These are phyloP conservation scores for Subacronicta megacephala DNA, from an alignment of 2,888 invertebrate species.

Conservation along the genomic window DNA sequence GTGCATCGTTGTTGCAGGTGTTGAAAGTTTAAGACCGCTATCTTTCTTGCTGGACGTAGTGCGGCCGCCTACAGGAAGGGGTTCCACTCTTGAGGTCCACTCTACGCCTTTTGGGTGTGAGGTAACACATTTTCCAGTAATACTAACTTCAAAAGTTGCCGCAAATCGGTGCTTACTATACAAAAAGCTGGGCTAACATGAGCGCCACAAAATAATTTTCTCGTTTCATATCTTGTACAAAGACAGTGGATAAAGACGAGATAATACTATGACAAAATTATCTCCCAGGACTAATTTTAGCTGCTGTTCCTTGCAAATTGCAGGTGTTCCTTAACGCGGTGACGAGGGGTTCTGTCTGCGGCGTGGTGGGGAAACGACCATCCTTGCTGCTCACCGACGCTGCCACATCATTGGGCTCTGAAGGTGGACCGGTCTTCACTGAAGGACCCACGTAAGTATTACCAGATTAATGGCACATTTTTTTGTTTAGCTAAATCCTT, in stretches of 20 bases:
- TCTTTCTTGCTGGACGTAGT: slow-evolving; percentile 81
- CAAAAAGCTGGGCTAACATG: too few relatives aligned
- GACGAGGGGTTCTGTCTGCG: slow-evolving; percentile 89
- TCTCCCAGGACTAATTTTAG: too few relatives aligned
- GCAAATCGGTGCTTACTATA: too few relatives aligned
- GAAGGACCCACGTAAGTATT: slow-evolving; percentile 76
- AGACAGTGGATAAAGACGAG: too few relatives aligned
- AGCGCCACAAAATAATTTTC: too few relatives aligned
- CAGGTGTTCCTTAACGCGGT: slow-evolving; percentile 89
- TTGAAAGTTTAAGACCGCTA: slow-evolving; percentile 74
- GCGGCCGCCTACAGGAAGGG: slow-evolving; percentile 75
- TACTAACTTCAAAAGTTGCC: too few relatives aligned
- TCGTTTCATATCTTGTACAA: too few relatives aligned
- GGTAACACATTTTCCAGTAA: slow-evolving; percentile 49
- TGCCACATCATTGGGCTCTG: slow-evolving; percentile 89
- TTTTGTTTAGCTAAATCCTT: too few relatives aligned
- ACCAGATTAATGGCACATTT: neutral
- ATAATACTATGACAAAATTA: too few relatives aligned
- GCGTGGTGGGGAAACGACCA: slow-evolving; percentile 85
- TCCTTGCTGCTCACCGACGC: slow-evolving; percentile 90
- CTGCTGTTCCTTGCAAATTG: neutral
- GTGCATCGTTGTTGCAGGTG: slow-evolving; percentile 29
- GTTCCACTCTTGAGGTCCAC: slow-evolving; percentile 77
- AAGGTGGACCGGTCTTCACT: slow-evolving; percentile 90
- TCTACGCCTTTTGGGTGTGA: slow-evolving; percentile 86